A percentile compares a stretch with the other conserved stretches of the same genome.
Conservation (phyloP, 2,888 invertebrate species). For the Nomada lathburiana region DNA sequence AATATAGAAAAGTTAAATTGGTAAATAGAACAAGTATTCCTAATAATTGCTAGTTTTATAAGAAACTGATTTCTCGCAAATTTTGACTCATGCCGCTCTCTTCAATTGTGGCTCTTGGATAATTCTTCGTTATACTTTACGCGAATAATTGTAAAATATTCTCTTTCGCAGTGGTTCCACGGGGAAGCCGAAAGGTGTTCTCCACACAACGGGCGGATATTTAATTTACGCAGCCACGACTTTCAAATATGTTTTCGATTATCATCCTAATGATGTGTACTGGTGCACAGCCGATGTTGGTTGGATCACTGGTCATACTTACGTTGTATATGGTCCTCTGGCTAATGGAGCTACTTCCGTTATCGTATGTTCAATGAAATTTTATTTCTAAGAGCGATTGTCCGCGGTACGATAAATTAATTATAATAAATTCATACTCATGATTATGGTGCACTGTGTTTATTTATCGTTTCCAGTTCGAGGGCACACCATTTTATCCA, state of each 20-base stretch:
- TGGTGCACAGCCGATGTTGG: constrained; percentile 99
- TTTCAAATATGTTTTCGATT: constrained; percentile 98
- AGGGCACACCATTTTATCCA: constrained; percentile 98
- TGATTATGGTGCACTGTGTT: background rate
- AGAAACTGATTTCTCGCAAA: no score
- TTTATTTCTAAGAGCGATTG: no score
- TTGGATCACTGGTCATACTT: constrained; percentile 98
- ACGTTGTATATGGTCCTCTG: constrained; percentile 97
- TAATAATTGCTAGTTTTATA: no score
- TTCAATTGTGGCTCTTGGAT: no score
- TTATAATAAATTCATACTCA: background rate
- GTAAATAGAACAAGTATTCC: no score
- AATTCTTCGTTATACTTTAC: background rate
- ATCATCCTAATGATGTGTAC: constrained; percentile 92
- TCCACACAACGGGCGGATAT: constrained; percentile 98
- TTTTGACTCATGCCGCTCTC: no score
- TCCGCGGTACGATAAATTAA: background rate
- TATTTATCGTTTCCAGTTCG: constrained; percentile 88
- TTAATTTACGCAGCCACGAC: constrained; percentile 96
- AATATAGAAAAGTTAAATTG: no score
- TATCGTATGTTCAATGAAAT: constrained; percentile 88
- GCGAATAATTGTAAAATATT: background rate
- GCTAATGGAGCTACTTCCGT: constrained; percentile 97
- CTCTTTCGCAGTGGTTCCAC: constrained; percentile 91
- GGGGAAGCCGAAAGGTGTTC: constrained; percentile 98